Conservation (phyloP, 2,797 vertebrate species). For the Crypturellus tataupa region DNA sequence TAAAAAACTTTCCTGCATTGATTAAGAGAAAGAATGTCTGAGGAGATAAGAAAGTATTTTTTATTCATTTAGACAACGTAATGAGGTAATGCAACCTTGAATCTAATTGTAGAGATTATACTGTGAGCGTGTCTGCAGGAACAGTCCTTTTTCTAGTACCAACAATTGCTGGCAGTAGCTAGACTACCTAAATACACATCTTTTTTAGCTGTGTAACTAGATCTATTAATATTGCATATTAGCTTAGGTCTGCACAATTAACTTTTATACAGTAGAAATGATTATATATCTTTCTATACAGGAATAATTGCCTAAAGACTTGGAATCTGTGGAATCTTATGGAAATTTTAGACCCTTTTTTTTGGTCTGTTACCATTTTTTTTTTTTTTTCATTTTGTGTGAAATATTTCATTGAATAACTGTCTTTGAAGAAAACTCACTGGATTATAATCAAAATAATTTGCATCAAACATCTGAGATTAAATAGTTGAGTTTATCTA, state of each 20-base stretch:
- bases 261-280: background rate
- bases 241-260: background rate
- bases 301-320: background rate
- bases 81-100: background rate
- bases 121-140: rapidly evolving
- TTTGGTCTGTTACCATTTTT: background rate
- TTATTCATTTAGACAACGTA: background rate
- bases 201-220: rapidly evolving
- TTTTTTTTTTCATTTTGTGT: background rate
- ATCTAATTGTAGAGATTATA: background rate
- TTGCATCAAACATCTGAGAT: constrained; percentile 44
- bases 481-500: constrained; percentile 18
- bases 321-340: background rate
- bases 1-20: background rate
- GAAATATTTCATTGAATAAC: constrained; percentile 11
- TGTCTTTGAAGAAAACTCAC: background rate
- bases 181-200: rapidly evolving
- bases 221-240: rapidly evolving
- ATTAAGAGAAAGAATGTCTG: background rate
- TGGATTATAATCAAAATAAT: constrained; percentile 54
- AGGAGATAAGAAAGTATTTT: background rate
- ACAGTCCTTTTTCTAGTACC: background rate
- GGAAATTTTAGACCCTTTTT: constrained; percentile 24
- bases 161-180: background rate
- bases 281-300: background rate